Base-by-base conservation (phyloP, 2,888 invertebrate species). In the Fragum whitleyi region DNA sequence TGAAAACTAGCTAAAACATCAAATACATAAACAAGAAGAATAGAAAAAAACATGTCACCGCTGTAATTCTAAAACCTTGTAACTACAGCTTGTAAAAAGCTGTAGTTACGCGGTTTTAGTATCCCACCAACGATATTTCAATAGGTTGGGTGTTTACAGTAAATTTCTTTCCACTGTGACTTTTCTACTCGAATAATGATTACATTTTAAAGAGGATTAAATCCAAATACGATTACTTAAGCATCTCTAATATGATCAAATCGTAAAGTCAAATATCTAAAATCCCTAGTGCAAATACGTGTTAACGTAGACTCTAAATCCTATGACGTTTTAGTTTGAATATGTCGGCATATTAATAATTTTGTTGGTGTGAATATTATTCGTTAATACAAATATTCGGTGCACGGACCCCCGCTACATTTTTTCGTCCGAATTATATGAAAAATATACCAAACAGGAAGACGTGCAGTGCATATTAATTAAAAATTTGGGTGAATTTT, bases 121-220 rank as follows among this genome's bases (percentile, higher is more conserved):
- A n/a, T n/a, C n/a, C n/a, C n/a, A n/a, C n/a, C n/a, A n/a, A n/a
- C n/a, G n/a, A n/a, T n/a, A n/a, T n/a, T n/a, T 36, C 32, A 9
- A 6, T 36, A 36, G 32, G 32, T 3, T 9, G 32, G 32, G 32
- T 3, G 32, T 36, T 36, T 47, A 47, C 14, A 47, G 47, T 47
- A n/a, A 47, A 47, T 47, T 14, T 47, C 47, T 47, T 47, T 47
- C 47, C 47, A 16, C 47, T n/a, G 19, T 47, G 14, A n/a, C 47
- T 9, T 47, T 47, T 47, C 47, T 47, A 47, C 47, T 47, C 47
- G 47, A 47, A n/a, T 47, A 9, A 47, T 47, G 2, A 47, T 47
- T 47, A 47, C 47, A n/a, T 47, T 9, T 47, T n/a, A 47, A 47
- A 47, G 47, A 47, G 47, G 47, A 47, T 47, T 47, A 47, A 47